These are phyloP conservation scores for Trachelus iudaicus DNA, from an alignment of 2,888 invertebrate species.

Conservation along the genomic window DNA sequence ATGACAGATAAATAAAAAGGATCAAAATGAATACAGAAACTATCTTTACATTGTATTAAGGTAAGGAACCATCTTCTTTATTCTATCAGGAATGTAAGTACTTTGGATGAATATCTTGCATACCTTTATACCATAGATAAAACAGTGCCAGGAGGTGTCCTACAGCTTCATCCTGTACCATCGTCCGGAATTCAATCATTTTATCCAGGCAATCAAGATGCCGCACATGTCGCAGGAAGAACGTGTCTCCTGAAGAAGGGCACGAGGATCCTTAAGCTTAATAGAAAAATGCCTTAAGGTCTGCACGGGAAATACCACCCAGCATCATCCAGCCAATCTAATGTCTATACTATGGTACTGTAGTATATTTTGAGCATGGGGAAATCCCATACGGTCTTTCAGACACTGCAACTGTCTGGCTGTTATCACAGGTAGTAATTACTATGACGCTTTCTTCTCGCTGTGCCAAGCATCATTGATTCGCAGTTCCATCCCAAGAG, in stretches of 20 bases:
- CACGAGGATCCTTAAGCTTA: slow-evolving; percentile 16
- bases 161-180: neutral
- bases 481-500: neutral
- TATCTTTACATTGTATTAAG: neutral
- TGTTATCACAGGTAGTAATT: neutral
- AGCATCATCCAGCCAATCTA: neutral
- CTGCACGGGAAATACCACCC: neutral
- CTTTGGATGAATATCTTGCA: neutral
- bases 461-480: neutral
- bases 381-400: neutral
- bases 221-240: slow-evolving; percentile 13
- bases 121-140: neutral
- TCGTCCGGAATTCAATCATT: slow-evolving; percentile 15
- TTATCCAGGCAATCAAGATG: slow-evolving; percentile 19
- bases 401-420: neutral
- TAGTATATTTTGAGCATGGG: neutral
- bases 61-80: neutral
- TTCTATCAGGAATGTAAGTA: neutral
- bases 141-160: neutral
- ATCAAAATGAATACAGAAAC: neutral
- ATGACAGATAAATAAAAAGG: neutral
- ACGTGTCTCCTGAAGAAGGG: slow-evolving; percentile 13
- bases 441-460: neutral
- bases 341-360: neutral
- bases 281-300: slow-evolving; percentile 18